phyloP scores from a whole-genome alignment of 2,113 vertebrate species.

The Podiceps cristatus region DNA sequence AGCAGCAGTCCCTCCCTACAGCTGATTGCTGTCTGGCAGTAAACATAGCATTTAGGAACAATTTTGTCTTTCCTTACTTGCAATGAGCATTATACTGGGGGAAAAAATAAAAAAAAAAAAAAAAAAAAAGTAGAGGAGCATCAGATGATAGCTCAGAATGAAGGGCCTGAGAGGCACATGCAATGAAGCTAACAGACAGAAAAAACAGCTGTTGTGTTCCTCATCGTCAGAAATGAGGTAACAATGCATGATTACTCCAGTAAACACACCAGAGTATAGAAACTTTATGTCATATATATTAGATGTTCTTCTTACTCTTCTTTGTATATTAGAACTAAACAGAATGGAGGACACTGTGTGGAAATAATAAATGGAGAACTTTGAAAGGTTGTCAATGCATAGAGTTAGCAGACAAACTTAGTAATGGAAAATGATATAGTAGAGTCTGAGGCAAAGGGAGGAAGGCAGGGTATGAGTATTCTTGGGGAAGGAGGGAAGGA shows the following conservation, averaged over 20 bases:
- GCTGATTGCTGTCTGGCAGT: neutral
- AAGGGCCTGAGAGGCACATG: neutral
- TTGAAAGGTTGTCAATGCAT: neutral
- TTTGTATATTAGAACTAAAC: neutral
- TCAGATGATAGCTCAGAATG: neutral
- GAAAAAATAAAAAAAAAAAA: neutral
- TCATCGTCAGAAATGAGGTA: neutral
- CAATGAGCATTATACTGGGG: neutral
- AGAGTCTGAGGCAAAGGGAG: neutral
- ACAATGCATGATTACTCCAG: neutral
- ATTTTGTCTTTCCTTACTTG: neutral
- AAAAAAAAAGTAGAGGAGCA: neutral
- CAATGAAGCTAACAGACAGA: neutral
- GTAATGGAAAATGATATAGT: neutral
- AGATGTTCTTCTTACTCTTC: neutral
- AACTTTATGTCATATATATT: neutral
- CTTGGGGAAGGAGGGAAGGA: neutral
- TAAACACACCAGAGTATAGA: neutral
- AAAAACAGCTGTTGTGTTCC: neutral
- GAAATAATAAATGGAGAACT: neutral
- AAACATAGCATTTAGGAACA: neutral
- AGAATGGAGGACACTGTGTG: neutral
- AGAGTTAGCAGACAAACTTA: neutral
- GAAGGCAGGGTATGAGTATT: neutral
- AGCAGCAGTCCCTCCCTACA: neutral